Evolutionary conservation across 2,113 vertebrate species (phyloP), one percentile per base, ranked within the genome.

Genomic region (Antennarius striatus): DNA sequence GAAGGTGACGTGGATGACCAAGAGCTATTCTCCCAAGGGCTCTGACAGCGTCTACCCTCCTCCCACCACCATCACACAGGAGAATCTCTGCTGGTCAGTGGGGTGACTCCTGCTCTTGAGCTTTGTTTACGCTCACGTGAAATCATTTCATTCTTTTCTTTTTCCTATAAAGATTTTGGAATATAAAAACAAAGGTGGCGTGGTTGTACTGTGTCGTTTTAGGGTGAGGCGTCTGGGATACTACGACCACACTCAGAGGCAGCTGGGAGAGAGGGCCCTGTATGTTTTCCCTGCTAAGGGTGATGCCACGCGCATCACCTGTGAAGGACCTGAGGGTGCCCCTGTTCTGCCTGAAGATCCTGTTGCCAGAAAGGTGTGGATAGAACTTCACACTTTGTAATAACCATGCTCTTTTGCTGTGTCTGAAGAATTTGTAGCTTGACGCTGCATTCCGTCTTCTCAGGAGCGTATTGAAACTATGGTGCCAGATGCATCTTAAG

Each of bases 1-100:
- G 14, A 96, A 97, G 77, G 96, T 99, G 75, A 98, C 95, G 0
- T 99, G 98, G 97, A 99, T 99, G 78, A 99, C 98, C n/a, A 99
- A 98, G 91, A 98, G 98, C 81, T 99, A 96, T 89, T 99, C 96
- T 66, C 96, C 96, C 40, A 95, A 96, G 86, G 96, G 97, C 63
- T 96, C 95, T 0, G 96, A 99, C 86, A 97, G 96, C 12, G 95
- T 96, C 28, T 97, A 95, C 70, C 98, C 96, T 6, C 98, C 98
- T n/a, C 90, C 96, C 12, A 96, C 95, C 0, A 86, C 96, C 79
- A 97, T 99, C 88, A 91, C 95, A 30, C 95, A 96, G 90, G 96
- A 99, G 58, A 95, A 98, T 69, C 91, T 99, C 68, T 92, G 91
- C 93, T 95, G 95, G 98, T 99, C 71, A 13, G 75, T 54, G 1